Evolutionary conservation across 2,113 vertebrate species (phyloP), one percentile per base, ranked within the genome.

Genomic region (Equus quagga): DNA sequence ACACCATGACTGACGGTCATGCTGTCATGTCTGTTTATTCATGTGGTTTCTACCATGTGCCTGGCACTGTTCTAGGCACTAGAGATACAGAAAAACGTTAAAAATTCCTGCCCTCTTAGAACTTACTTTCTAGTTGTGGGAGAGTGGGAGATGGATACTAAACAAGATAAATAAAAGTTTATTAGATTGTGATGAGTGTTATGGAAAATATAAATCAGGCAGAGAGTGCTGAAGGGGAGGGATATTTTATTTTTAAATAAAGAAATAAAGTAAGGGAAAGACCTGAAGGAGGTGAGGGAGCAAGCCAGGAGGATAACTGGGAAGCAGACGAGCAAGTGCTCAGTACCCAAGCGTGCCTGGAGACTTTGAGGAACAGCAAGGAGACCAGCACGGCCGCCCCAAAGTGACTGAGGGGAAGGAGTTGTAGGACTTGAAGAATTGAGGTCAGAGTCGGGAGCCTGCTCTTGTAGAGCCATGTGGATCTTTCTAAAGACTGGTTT

Each of bases 1-100:
- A 96, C 95, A 86, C 69, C 33, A 75, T 78, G 94, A 96, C 60
- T 91, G 96, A 94, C 64, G 95, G 91, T 97, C 41, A 56, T 18
- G 7, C 62, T 56, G 49, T 54, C 51, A 54, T 54, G 51, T 54
- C 51, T 54, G 19, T 49, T 73, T 64, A 26, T 91, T 92, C 31
- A 26, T 92, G 84, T 36, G 33, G 15, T 67, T 82, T 94, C 60
- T 72, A 28, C 36, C 24, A 23, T 24, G 24, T 54, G 11, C 41
- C 3, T 64, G 46, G 23, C 26, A 62, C 36, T 83, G 26, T 87
- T 93, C 36, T 83, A 70, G 73, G 65, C 41, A 41, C 9, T 49
- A 44, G n/a, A 92, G n/a, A 88, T 21, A 58, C 4, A 83, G 21
- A n/a, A 51, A 41, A 79, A 62, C 65, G 65, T 73, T 26, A 21